Conservation (phyloP, 2,113 vertebrate species). For the Stigmatopora argus region DNA sequence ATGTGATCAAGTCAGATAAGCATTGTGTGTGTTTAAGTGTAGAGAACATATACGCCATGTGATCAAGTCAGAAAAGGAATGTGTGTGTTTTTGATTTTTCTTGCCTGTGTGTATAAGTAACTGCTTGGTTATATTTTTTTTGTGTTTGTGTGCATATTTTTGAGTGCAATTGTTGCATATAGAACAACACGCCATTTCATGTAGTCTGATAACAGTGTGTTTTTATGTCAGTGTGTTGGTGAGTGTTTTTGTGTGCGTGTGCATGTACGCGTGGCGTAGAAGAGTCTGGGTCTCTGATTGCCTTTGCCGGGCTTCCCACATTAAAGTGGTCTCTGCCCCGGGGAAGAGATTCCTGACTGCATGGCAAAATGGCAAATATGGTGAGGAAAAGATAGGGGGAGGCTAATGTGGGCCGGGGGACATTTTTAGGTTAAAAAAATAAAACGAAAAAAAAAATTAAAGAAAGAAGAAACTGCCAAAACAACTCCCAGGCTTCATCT, state of each 20-base stretch:
- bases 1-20: no score
- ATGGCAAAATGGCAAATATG: slow-evolving; percentile 60
- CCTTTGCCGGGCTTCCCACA: slow-evolving; percentile 73
- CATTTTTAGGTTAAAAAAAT: slow-evolving; percentile 61
- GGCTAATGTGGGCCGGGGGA: slow-evolving; percentile 40
- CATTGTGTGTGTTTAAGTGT: background rate
- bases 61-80: background rate
- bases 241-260: slow-evolving; percentile 31
- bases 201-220: background rate
- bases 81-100: background rate
- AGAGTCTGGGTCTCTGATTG: slow-evolving; percentile 69
- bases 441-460: slow-evolving; percentile 51
- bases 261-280: slow-evolving; percentile 40
- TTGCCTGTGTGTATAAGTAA: background rate
- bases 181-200: background rate
- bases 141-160: background rate
- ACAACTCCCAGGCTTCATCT: slow-evolving; percentile 64
- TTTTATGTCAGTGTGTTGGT: slow-evolving; percentile 2
- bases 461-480: slow-evolving; percentile 52
- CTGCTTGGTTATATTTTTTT: background rate
- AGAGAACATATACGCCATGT: slow-evolving; percentile 35
- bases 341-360: slow-evolving; percentile 68
- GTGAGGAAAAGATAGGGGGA: slow-evolving; percentile 56
- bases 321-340: slow-evolving; percentile 70
- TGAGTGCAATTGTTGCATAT: slow-evolving; percentile 18